A percentile compares a stretch with the other conserved stretches of the same genome.
Evolutionary conservation across 2,888 invertebrate species (phyloP).

Genomic region (Mystacides longicornis): DNA sequence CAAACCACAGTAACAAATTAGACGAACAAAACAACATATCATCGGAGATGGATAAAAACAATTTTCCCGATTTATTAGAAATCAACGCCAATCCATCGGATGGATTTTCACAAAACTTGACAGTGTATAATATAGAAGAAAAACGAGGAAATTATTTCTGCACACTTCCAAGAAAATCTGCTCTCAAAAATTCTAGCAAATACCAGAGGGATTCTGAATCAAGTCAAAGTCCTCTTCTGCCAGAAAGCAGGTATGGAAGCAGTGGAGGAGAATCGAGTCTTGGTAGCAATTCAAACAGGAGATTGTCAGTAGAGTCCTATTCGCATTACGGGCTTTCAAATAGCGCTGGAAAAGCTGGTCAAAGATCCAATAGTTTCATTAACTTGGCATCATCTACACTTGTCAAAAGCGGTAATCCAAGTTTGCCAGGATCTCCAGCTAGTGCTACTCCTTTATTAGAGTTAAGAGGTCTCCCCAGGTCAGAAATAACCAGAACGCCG

Average conservation of each 20-base stretch:
- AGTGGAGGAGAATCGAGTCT: constrained; percentile 60
- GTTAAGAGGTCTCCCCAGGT: constrained; percentile 46
- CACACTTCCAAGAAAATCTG: constrained; percentile 53
- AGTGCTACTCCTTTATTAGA: constrained; percentile 57
- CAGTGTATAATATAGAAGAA: constrained; percentile 28
- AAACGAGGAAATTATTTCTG: constrained; percentile 49
- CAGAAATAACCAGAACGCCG: constrained; percentile 38
- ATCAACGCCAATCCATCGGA: constrained; percentile 30
- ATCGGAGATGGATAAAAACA: constrained; percentile 49
- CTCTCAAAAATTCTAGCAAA: constrained; percentile 18
- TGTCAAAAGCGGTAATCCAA: constrained; percentile 47
- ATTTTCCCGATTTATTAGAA: constrained; percentile 51
- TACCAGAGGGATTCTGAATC: constrained; percentile 46
- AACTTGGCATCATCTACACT: constrained; percentile 52
- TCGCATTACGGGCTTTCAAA: constrained; percentile 33
- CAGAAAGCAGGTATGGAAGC: constrained; percentile 63
- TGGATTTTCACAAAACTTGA: not conserved
- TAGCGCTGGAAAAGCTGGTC: constrained; percentile 35
- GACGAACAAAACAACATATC: constrained; percentile 43
- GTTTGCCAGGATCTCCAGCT: constrained; percentile 60
- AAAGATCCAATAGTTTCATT: constrained; percentile 62
- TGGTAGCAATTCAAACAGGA: constrained; percentile 40
- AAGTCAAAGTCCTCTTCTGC: constrained; percentile 66
- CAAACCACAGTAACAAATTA: constrained; percentile 26
- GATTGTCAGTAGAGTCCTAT: constrained; percentile 46